Evolutionary conservation across 2,888 invertebrate species (phyloP).

Genomic region (Thereva unica): DNA sequence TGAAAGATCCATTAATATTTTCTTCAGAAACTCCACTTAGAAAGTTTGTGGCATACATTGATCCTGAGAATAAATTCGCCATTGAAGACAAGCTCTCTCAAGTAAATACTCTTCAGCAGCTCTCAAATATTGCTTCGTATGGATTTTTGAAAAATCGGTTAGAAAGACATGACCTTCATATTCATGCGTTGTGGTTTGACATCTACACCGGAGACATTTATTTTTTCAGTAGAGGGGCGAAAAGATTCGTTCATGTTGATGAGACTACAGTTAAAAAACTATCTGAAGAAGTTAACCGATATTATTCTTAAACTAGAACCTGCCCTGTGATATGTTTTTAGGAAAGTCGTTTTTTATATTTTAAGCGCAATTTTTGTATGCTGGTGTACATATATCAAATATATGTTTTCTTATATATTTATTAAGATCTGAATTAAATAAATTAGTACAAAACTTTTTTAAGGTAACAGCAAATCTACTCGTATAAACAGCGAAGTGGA

Average conservation of each 20-base stretch:
- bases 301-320: slow-evolving; percentile 66
- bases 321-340: neutral
- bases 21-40: slow-evolving; percentile 84
- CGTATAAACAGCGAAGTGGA: too few relatives aligned
- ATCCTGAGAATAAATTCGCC: slow-evolving; percentile 86
- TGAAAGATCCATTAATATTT: slow-evolving; percentile 77
- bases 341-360: too few relatives aligned
- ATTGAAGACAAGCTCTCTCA: slow-evolving; percentile 93
- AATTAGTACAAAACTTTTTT: too few relatives aligned
- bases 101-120: slow-evolving; percentile 89
- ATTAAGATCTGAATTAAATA: too few relatives aligned
- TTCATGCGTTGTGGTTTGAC: slow-evolving; percentile 97
- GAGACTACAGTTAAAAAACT: slow-evolving; percentile 77
- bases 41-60: slow-evolving; percentile 91
- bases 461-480: too few relatives aligned
- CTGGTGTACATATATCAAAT: too few relatives aligned
- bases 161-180: slow-evolving; percentile 79
- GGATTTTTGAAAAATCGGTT: slow-evolving; percentile 84
- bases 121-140: slow-evolving; percentile 91
- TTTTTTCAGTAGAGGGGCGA: slow-evolving; percentile 86
- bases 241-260: slow-evolving; percentile 83
- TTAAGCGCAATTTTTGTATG: too few relatives aligned
- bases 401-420: too few relatives aligned
- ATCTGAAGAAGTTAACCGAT: slow-evolving; percentile 75
- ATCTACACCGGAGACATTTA: slow-evolving; percentile 96